Conservation (phyloP, 2,113 vertebrate genomes). For the Pterophyllum scalare region DNA sequence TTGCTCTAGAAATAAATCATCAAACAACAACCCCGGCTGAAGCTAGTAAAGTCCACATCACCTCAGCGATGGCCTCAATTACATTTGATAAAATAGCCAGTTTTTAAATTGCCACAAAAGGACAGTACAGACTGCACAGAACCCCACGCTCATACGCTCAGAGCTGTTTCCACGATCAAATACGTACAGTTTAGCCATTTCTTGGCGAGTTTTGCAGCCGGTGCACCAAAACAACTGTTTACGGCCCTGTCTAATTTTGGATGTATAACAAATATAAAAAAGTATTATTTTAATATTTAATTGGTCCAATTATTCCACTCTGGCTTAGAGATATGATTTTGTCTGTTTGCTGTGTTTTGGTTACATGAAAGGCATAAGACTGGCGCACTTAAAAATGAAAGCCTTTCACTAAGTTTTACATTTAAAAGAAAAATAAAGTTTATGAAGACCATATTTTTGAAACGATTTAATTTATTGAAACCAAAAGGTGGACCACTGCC, state of each 20-base stretch:
- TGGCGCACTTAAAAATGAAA: background rate
- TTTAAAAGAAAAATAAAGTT: background rate
- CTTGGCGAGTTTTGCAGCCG: background rate
- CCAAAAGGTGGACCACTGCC: conserved; percentile 25
- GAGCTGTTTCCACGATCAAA: background rate
- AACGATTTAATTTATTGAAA: background rate
- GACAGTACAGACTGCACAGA: background rate
- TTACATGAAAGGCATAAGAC: background rate
- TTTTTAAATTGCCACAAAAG: background rate
- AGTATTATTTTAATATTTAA: background rate
- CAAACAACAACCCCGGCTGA: background rate
- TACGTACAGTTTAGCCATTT: background rate
- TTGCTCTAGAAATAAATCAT: background rate
- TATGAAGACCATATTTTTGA: background rate
- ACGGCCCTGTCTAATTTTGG: background rate
- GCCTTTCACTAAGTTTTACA: background rate
- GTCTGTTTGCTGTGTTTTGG: conserved; percentile 3
- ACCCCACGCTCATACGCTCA: background rate
- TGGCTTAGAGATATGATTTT: background rate
- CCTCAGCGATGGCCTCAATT: background rate
- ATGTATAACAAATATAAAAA: background rate
- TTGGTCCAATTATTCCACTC: background rate
- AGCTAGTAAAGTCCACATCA: background rate
- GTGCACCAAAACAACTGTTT: background rate
- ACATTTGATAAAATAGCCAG: background rate